Evolutionary conservation across 2,888 invertebrate species (phyloP).

Genomic region (Troides helena): DNA sequence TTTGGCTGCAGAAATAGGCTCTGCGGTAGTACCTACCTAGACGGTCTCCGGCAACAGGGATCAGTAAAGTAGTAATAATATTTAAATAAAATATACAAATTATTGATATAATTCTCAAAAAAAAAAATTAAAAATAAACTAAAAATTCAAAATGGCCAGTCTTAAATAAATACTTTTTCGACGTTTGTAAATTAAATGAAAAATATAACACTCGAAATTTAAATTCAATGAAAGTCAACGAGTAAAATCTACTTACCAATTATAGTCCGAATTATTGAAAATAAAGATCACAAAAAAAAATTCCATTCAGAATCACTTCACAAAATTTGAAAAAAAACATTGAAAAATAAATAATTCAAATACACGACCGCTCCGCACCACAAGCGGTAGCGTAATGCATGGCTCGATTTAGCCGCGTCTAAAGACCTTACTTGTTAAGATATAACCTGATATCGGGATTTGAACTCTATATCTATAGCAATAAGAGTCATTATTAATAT

Average conservation of each 20-base stretch:
- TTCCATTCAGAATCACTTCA: conserved; percentile 16
- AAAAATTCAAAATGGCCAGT: no score
- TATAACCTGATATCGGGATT: neutral
- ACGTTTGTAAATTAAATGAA: no score
- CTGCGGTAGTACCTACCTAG: no score
- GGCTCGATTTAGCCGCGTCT: conserved; percentile 23
- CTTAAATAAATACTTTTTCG: no score
- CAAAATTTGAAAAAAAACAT: conserved; percentile 1
- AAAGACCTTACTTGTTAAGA: conserved; percentile 16
- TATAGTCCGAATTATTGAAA: conserved; percentile 6
- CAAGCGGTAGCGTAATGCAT: conserved; percentile 34
- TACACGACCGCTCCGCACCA: conserved; percentile 33
- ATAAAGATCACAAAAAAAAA: conserved; percentile 1
- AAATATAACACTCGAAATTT: no score
- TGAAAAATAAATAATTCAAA: neutral
- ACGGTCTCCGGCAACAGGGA: no score
- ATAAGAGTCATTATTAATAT: conserved; percentile 6
- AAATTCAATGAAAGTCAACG: neutral
- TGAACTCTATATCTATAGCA: neutral
- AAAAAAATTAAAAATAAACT: no score
- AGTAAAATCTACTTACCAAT: conserved; percentile 2
- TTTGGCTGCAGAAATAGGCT: no score
- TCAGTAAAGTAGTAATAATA: no score
- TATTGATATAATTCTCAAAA: no score
- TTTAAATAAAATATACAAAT: no score